A percentile compares a stretch with the other conserved stretches of the same genome.
Conservation (phyloP, 2,113 vertebrate species). For the Ptychochromis oligacanthus region DNA sequence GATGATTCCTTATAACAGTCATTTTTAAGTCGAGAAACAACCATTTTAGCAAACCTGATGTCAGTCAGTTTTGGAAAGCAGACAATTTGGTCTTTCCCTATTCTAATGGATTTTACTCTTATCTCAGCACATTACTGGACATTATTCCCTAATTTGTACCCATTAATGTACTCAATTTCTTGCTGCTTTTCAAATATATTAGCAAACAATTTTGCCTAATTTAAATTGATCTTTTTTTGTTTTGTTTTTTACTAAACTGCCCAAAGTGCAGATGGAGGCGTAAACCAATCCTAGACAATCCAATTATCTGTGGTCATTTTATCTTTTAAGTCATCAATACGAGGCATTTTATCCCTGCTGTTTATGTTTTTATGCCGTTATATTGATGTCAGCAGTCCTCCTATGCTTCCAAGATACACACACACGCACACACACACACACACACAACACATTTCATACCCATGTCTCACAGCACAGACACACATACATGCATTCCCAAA, state of each 20-base stretch:
- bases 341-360: conserved; percentile 25
- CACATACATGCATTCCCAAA: conserved; percentile 25
- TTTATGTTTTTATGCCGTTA: conserved; percentile 35
- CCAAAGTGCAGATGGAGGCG: conserved; percentile 65
- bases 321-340: conserved; percentile 55
- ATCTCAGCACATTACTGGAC: conserved; percentile 34
- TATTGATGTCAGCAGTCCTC: conserved; percentile 26
- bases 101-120: conserved; percentile 22
- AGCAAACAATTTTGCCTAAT: conserved; percentile 16
- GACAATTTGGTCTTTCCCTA: background rate
- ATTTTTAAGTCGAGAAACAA: background rate
- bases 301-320: conserved; percentile 61
- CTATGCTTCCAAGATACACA: background rate
- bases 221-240: conserved; percentile 36
- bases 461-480: conserved; percentile 2
- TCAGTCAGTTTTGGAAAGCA: background rate
- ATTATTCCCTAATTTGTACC: background rate
- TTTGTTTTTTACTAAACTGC: conserved; percentile 38
- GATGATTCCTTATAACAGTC: too few species aligned
- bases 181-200: conserved; percentile 39
- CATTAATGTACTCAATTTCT: conserved; percentile 54
- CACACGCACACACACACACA: conserved; percentile 1
- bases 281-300: conserved; percentile 61
- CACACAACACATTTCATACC: conserved; percentile 5
- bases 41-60: background rate